Conservation (phyloP, 2,113 vertebrate species). For the Mesocricetus auratus region DNA sequence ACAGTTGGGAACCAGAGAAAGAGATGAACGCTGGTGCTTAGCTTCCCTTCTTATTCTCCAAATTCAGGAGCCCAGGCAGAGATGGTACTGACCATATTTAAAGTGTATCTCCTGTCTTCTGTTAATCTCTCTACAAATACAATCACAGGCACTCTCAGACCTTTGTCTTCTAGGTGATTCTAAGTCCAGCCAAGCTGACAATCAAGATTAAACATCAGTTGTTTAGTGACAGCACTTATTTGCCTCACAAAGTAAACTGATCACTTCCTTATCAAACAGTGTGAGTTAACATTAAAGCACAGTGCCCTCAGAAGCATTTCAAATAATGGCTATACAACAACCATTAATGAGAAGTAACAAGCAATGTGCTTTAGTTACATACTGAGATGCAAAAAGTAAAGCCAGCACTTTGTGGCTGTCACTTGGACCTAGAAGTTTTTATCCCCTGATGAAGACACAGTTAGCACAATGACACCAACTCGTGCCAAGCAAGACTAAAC, state of each 20-base stretch:
- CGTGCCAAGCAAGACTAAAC: constrained; percentile 35
- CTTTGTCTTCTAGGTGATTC: neutral
- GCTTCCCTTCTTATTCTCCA: neutral
- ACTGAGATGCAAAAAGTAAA: neutral
- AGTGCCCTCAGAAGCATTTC: neutral
- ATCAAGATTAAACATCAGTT: neutral
- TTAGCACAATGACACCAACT: constrained; percentile 40
- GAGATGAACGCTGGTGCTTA: too few species aligned
- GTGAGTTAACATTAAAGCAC: neutral
- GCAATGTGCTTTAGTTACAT: neutral
- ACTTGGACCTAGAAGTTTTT: constrained; percentile 9
- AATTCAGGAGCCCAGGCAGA: neutral
- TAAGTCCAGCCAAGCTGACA: neutral
- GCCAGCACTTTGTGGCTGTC: neutral
- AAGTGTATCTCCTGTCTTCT: neutral
- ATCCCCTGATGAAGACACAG: neutral
- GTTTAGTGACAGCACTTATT: neutral
- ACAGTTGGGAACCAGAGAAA: neutral
- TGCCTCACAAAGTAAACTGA: neutral
- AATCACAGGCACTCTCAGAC: neutral
- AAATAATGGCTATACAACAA: neutral
- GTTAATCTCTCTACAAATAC: neutral
- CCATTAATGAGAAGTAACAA: constrained; percentile 25
- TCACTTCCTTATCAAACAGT: neutral
- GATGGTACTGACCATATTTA: neutral